A percentile compares a stretch with the other conserved stretches of the same genome.
Conservation (phyloP, 2,113 vertebrate genomes). For the Physeter macrocephalus region DNA sequence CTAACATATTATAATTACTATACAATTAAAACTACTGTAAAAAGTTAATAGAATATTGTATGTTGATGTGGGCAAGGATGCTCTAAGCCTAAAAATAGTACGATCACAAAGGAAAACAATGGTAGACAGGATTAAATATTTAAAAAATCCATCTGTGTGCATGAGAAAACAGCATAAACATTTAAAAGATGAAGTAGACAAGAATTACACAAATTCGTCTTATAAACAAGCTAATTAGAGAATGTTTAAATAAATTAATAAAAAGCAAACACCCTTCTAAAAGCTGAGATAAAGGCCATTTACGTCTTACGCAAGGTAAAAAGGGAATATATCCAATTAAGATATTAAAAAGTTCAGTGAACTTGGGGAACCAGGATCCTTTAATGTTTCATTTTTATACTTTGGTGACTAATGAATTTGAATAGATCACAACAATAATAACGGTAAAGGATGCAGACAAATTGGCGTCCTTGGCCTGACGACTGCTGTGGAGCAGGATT, state of each 20-base stretch:
- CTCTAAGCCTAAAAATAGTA: background rate
- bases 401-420: background rate
- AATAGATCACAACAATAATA: background rate
- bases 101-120: background rate
- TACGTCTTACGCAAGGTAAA: background rate
- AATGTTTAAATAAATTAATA: background rate
- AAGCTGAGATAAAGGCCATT: background rate
- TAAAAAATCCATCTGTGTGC: background rate
- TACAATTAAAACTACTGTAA: background rate
- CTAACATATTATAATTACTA: background rate
- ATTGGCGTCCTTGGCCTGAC: background rate
- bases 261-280: background rate
- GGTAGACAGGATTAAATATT: background rate
- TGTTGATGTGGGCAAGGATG: background rate
- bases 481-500: background rate
- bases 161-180: background rate
- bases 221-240: background rate
- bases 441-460: background rate
- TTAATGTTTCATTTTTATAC: background rate
- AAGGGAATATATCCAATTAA: background rate
- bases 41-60: background rate
- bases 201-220: background rate
- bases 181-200: background rate
- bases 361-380: background rate
- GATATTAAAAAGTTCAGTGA: background rate